Conservation (phyloP, 2,113 vertebrate species). For the Dendropsophus ebraccatus region DNA sequence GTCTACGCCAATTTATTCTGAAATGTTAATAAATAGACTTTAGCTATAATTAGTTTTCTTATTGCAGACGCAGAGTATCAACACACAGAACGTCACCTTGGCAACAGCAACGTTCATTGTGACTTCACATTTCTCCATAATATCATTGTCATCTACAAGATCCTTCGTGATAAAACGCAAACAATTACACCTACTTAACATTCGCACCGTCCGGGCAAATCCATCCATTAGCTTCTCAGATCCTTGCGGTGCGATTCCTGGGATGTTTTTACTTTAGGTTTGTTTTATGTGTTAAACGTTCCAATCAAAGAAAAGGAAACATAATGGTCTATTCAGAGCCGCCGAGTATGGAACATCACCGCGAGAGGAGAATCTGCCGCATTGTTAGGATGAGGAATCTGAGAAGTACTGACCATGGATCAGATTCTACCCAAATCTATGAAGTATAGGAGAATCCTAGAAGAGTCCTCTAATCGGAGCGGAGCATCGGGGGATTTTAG, state of each 20-base stretch:
- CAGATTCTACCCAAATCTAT: too few relatives aligned
- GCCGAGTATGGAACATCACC: too few relatives aligned
- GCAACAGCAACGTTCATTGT: constrained; percentile 80
- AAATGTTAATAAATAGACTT: constrained; percentile 57
- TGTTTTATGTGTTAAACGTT: neutral
- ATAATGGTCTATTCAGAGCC: neutral
- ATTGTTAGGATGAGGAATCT: too few relatives aligned
- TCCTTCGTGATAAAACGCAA: constrained; percentile 9
- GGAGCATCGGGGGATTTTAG: too few relatives aligned
- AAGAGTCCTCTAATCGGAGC: too few relatives aligned
- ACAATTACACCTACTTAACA: constrained; percentile 15
- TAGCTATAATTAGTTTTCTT: constrained; percentile 85
- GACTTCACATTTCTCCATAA: constrained; percentile 78
- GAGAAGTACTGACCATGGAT: too few relatives aligned
- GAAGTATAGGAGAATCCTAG: too few relatives aligned
- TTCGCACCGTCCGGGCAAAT: neutral
- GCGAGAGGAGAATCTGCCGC: too few relatives aligned
- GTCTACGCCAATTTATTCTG: constrained; percentile 26
- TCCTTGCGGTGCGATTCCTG: neutral
- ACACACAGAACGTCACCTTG: constrained; percentile 85
- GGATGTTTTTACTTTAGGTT: neutral
- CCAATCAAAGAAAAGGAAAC: constrained; percentile 7
- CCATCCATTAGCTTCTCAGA: neutral
- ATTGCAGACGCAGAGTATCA: constrained; percentile 85
- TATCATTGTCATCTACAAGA: constrained; percentile 63